Evolutionary conservation across 2,888 invertebrate genomes (phyloP).

Genomic region (Gortyna flavago): DNA sequence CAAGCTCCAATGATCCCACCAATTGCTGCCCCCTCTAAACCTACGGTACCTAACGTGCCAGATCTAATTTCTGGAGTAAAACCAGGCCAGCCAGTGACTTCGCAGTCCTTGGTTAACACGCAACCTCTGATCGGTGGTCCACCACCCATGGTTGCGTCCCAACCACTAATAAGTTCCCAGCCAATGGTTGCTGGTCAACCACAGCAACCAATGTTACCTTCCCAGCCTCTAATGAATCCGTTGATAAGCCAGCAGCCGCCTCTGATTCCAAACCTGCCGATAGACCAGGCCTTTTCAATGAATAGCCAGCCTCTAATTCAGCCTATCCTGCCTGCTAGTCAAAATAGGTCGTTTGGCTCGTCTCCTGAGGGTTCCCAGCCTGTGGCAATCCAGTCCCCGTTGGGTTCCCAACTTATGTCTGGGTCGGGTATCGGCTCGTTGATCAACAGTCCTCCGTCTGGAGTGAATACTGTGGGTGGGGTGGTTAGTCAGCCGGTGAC

Average conservation of each 20-base stretch:
- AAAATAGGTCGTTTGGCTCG: constrained; percentile 27
- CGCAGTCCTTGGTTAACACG: constrained; percentile 62
- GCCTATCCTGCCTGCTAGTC: constrained; percentile 20
- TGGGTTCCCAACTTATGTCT: constrained; percentile 72
- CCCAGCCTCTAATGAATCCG: constrained; percentile 67
- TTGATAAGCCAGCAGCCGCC: constrained; percentile 38
- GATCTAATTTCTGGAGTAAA: constrained; percentile 84
- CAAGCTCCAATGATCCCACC: constrained; percentile 66
- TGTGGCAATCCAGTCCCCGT: constrained; percentile 61
- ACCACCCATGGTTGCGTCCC: constrained; percentile 69
- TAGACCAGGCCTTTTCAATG: constrained; percentile 45
- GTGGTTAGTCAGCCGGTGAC: constrained; percentile 81
- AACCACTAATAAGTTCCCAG: constrained; percentile 50
- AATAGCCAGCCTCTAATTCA: constrained; percentile 19
- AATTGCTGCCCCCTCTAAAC: constrained; percentile 70
- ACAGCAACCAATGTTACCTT: constrained; percentile 39
- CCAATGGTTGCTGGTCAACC: constrained; percentile 69
- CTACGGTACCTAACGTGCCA: constrained; percentile 74
- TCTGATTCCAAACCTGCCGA: constrained; percentile 37
- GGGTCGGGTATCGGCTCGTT: constrained; percentile 76
- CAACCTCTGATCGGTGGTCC: constrained; percentile 64
- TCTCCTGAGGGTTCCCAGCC: constrained; percentile 50
- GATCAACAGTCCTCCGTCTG: constrained; percentile 79
- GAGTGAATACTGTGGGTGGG: constrained; percentile 68
- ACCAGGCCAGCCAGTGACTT: constrained; percentile 53